These are phyloP conservation scores for Amyelois transitella DNA, from an alignment of 1,140 invertebrate species.

Conservation along the genomic window DNA sequence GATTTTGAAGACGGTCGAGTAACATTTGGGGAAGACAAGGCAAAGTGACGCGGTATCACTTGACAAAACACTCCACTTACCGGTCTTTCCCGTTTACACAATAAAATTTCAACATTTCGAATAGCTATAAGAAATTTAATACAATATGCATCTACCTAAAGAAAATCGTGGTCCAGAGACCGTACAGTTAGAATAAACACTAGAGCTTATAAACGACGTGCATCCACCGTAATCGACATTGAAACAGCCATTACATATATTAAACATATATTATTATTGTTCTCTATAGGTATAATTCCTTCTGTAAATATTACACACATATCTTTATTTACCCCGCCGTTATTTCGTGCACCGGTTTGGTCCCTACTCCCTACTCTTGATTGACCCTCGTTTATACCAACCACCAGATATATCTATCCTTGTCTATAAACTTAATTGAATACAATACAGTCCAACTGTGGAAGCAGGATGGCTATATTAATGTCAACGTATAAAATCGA, in stretches of 20 bases:
- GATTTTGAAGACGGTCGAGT: not conserved
- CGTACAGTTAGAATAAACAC: slow-evolving; percentile 9
- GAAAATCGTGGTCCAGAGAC: slow-evolving; percentile 21
- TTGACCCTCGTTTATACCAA: slow-evolving; percentile 19
- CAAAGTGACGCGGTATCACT: not conserved
- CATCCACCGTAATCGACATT: slow-evolving; percentile 41
- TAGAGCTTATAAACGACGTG: slow-evolving; percentile 20
- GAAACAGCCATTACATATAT: slow-evolving; percentile 44
- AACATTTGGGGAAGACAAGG: not conserved
- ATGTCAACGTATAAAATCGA: not conserved
- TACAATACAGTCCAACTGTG: not conserved
- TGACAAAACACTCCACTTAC: not conserved
- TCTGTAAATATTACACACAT: slow-evolving; percentile 49
- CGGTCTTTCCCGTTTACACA: not conserved
- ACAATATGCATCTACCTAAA: slow-evolving; percentile 5
- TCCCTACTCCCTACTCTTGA: slow-evolving; percentile 47
- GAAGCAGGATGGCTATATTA: not conserved
- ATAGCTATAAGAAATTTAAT: not conserved
- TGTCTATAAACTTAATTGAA: not conserved
- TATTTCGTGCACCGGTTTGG: slow-evolving; percentile 67
- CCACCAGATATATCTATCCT: not conserved
- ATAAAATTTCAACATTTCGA: not conserved
- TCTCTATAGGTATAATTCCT: slow-evolving; percentile 14
- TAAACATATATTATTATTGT: slow-evolving; percentile 23
- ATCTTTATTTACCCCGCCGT: slow-evolving; percentile 38